Evolutionary conservation across 2,888 invertebrate genomes (phyloP).

Genomic region (Conops quadrifasciatus): DNA sequence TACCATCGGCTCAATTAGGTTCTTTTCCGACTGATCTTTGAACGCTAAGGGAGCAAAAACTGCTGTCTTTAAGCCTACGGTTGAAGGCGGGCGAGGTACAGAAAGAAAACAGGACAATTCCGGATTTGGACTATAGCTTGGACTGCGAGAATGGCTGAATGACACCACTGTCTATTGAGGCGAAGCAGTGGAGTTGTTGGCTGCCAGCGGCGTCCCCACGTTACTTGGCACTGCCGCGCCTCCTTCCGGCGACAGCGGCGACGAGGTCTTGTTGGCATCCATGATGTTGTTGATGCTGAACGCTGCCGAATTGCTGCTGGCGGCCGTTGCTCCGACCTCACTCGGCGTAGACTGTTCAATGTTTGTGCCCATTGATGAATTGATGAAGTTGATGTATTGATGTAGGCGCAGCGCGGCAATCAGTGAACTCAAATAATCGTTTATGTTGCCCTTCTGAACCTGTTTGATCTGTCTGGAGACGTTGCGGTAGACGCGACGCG

Average conservation of each 20-base stretch:
- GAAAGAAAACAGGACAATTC: too few species aligned
- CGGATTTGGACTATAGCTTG: too few species aligned
- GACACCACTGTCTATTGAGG: too few species aligned
- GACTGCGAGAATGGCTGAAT: too few species aligned
- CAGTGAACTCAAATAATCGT: constrained; percentile 67
- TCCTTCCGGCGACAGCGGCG: not conserved
- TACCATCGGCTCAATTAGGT: too few species aligned
- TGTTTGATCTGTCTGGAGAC: constrained; percentile 71
- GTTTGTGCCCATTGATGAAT: constrained; percentile 63
- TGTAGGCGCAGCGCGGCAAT: constrained; percentile 67
- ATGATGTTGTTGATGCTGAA: not conserved
- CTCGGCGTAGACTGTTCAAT: constrained; percentile 56
- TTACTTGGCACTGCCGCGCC: not conserved
- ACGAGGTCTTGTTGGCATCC: constrained; percentile 18
- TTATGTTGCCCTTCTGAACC: constrained; percentile 66
- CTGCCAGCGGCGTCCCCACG: not conserved
- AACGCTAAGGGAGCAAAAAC: too few species aligned
- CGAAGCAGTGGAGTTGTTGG: too few species aligned
- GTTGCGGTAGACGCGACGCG: constrained; percentile 75
- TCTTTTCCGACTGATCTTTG: too few species aligned
- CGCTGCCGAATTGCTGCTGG: not conserved
- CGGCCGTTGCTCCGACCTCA: constrained; percentile 16
- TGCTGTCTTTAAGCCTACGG: too few species aligned
- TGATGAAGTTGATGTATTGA: constrained; percentile 66
- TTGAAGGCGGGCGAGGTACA: too few species aligned